Base-by-base conservation (phyloP, 2,888 invertebrate species). In the Xylota segnis region DNA sequence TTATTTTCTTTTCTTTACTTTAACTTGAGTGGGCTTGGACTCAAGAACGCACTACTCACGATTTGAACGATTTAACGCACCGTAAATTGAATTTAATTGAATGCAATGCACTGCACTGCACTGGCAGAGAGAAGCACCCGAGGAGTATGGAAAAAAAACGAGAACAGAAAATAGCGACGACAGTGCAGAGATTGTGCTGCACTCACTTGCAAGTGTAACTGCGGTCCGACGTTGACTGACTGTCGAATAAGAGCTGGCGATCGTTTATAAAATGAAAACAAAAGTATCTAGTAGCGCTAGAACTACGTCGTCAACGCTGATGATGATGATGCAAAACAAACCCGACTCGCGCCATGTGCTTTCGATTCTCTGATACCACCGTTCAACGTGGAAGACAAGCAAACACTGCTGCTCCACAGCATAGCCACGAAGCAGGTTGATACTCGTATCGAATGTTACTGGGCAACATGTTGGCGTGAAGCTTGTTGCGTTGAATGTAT, bases 51-150 rank as follows among this genome's bases (percentile, higher is more conserved):
- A 76, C 70, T 47, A 47, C 66, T 52, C 63, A 70, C 65, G 16
- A 79, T 47, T 86, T 66, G 74, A 86, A 70, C 65, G 16, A 79
- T 47, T 86, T 66, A 77, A 86, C 68, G 81, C 76, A 86, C 86
- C 82, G 72, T 82, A 76, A 86, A 86, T 86, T 86, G 86, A 86
- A 68, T 82, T 86, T 82, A 86, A 86, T 86, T 86, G 82, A 82
- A 82, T 77, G 72, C 66, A 76, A 86, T 86, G 86, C 77, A 86
- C 56, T 23, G 23, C 23, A 23, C 1, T 23, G 23, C 79, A 75
- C 40, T 58, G 63, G 32, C 43, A 59, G 34, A 9, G 34, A 71
- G 34, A 23, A 56, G 23, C 59, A 43, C 45, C 12, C 32, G 18
- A 7, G 29, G 40, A 37, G n/a, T n/a, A n/a, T n/a, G 47, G 18